Percentiles rank a stretch among this genome's conserved stretches.
These are phyloP conservation scores for Zele albiditarsus DNA, from an alignment of 2,888 invertebrate species.

Conservation along the genomic window DNA sequence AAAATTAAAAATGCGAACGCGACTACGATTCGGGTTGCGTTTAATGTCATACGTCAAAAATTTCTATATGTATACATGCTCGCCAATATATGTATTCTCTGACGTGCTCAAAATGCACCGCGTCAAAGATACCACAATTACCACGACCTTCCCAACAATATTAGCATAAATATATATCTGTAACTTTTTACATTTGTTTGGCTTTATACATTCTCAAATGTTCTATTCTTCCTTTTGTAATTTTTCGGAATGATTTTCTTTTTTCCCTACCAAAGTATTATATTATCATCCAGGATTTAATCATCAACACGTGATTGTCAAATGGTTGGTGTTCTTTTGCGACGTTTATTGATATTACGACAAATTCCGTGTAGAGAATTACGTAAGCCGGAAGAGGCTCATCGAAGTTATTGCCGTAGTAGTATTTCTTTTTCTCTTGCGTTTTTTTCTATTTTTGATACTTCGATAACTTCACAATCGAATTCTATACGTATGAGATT, in stretches of 20 bases:
- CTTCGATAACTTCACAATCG: not conserved
- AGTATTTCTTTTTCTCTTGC: not conserved
- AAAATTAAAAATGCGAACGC: not conserved
- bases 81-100: not conserved
- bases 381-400: slow-evolving; percentile 41
- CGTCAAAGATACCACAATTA: slow-evolving; percentile 51
- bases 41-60: not conserved
- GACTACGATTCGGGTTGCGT: not conserved
- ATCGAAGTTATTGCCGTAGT: slow-evolving; percentile 8
- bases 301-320: slow-evolving; percentile 18
- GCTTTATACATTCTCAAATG: not conserved
- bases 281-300: not conserved
- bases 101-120: slow-evolving; percentile 35
- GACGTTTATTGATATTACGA: slow-evolving; percentile 11
- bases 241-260: not conserved
- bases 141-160: slow-evolving; percentile 28
- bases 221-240: not conserved
- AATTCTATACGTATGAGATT: slow-evolving; percentile 8
- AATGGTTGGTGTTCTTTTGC: slow-evolving; percentile 27
- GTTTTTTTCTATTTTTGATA: not conserved
- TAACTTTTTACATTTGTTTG: not conserved
- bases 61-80: not conserved
- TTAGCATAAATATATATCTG: slow-evolving; percentile 40
- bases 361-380: slow-evolving; percentile 27
- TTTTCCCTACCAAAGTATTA: not conserved